Evolutionary conservation across 2,113 vertebrate genomes (phyloP), one percentile per base, ranked within the genome.

Genomic region (Oostethus manadensis): DNA sequence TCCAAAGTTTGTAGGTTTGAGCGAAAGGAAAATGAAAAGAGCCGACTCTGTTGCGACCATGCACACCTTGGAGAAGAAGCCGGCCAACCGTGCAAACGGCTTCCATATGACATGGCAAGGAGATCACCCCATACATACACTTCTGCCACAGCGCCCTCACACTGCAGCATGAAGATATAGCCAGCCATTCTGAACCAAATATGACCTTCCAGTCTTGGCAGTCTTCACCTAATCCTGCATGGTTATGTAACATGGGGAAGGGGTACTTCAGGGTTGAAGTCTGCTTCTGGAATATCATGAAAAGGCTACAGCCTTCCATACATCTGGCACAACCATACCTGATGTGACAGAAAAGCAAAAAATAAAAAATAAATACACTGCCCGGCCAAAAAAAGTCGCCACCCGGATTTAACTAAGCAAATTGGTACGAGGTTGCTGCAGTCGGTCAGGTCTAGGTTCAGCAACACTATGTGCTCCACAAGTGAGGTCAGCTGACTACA

Each of bases 51-150:
- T 23, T 16, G 53, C 49, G 78, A 70, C 57, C 65, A 40, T 74
- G 68, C 57, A 77, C 80, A 80, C 75, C 67, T 78, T 65, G 23
- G 51, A 44, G n/a, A 48, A 62, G 47, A 50, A 29, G 60, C 53
- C n/a, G 44, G 78, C 76, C 76, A 81, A 73, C 78, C 35, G 54
- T 59, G 62, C 60, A 78, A 89, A 88, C 73, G 77, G 74, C 79
- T 81, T 87, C 85, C 83, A 87, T 75, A 84, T 85, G 85, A 83
- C 66, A 79, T 77, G 73, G 78, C 72, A 75, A 71, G 70, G 38
- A 55, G 55, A 73, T 76, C 69, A 63, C 72, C 62, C 69, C 76
- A 75, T 35, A 62, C 61, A 71, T 68, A 65, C 66, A 77, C 62
- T 54, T 10, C 8, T 54, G 53, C 18, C 33, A 38, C 4, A 15